Evolutionary conservation across 2,113 vertebrate species (phyloP).

Genomic region (Cheilinus undulatus): DNA sequence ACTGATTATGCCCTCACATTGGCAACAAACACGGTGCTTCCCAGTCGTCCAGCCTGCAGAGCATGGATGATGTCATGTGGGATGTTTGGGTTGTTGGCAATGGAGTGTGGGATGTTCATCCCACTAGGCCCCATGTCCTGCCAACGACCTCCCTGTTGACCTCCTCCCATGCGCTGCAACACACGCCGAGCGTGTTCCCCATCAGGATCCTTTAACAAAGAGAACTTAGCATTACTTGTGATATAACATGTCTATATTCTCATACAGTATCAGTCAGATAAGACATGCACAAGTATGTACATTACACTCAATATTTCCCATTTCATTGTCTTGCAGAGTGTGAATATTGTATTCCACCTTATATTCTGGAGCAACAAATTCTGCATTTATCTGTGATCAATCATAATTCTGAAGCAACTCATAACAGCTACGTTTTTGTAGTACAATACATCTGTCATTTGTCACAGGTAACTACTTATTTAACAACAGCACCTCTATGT

Average conservation of each 20-base stretch:
- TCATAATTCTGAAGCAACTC: too few species aligned
- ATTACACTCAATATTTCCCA: too few species aligned
- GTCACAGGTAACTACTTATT: neutral
- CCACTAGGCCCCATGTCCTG: slow-evolving; percentile 89
- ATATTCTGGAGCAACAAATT: neutral
- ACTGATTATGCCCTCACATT: slow-evolving; percentile 88
- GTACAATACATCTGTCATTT: neutral
- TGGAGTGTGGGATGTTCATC: slow-evolving; percentile 93
- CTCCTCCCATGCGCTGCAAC: slow-evolving; percentile 89
- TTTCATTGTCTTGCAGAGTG: too few species aligned
- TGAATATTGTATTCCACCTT: too few species aligned
- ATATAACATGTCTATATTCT: neutral
- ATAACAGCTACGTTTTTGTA: too few species aligned
- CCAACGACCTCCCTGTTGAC: slow-evolving; percentile 87
- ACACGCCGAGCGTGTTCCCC: slow-evolving; percentile 95
- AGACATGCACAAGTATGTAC: too few species aligned
- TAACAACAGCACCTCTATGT: too few species aligned
- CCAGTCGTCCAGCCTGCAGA: slow-evolving; percentile 94
- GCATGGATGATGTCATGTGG: slow-evolving; percentile 95
- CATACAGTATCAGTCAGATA: too few species aligned
- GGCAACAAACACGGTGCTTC: slow-evolving; percentile 96
- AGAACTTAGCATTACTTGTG: neutral
- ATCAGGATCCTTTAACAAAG: slow-evolving; percentile 90
- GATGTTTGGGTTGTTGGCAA: slow-evolving; percentile 98
- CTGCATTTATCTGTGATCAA: neutral